Base-by-base conservation (phyloP, 1,140 invertebrate genomes). In the Drosophila oshimai region DNA sequence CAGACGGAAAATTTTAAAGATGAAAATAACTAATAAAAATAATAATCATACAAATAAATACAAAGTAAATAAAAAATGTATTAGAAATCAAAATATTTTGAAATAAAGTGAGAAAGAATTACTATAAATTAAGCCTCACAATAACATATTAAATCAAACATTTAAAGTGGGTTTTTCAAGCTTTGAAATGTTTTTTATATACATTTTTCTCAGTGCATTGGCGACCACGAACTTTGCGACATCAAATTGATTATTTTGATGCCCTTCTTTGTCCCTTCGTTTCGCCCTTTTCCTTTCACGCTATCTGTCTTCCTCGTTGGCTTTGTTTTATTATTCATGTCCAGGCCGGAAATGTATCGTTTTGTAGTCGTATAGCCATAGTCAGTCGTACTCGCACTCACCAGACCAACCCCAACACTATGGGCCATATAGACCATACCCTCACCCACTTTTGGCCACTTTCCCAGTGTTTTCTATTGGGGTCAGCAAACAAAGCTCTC, bases 341-440 rank as follows among this genome's bases (percentile, higher is more conserved):
- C 51, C 79, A 76, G 79, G 50, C 77, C 77, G 77, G 77, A 80
- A 81, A 80, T 81, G 77, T 80, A 80, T 80, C 62, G 49, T 45
- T 78, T 61, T 71, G 15, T 20, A 50, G 62, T 58, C 68, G n/a
- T n/a, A n/a, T n/a, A n/a, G n/a, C n/a, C n/a, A n/a, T 20, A 50
- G 62, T 58, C 68, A 50, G 62, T 58, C 68, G n/a, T n/a, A n/a
- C n/a, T n/a, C n/a, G 46, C 53, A 77, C 74, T 54, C 36, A 39
- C 37, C 47, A 68, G 61, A 68, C 46, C 61, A 68, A 53, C 61
- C 64, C 47, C 46, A 67, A 68, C 36, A 58, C 33, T 68, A 44
- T 46, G 31, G 39, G 4, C 39, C 29, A 45, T 45, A 17, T 55
- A 22, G 41, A 44, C 20, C 41, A 67, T 34, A 22, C n/a, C 12